Evolutionary conservation across 2,888 invertebrate genomes (phyloP), one percentile per base, ranked within the genome.

Genomic region (Phlogophora meticulosa): DNA sequence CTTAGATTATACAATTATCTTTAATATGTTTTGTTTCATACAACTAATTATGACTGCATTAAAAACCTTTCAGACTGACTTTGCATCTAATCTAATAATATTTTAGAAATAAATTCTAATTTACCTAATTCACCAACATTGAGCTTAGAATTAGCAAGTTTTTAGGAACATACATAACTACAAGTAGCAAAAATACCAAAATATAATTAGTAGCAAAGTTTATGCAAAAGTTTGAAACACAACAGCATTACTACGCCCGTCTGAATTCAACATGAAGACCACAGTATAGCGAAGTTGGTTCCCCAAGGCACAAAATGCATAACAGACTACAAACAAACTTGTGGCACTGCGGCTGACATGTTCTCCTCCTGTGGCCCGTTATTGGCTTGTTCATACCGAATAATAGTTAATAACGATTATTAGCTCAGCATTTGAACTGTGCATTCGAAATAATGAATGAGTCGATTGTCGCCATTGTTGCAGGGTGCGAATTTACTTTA

Each of bases 251-350:
- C 71, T 67, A 56, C 60, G 59, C 77, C 80, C 80, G 58, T 64
- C 80, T 80, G 72, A 71, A 72, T 71, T 62, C 56, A 58, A 63
- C 59, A 66, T 69, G 63, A 81, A 76, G 67, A 80, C 74, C 65
- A 68, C 68, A 67, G 53, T 49, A 60, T 51, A 52, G 24, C 67
- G 20, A 81, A 84, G 78, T 85, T 81, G 17, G 63, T 52, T 81
- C 83, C 85, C 83, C 64, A 70, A 78, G 84, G 85, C 71, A 68
- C 60, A 63, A 83, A 85, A 85, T 84, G 84, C 81, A 85, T 83
- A 83, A 75, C 78, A 72, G 45, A 62, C 69, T 46, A 69, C 76
- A 72, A 82, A 79, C 72, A 69, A 79, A 83, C 64, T 82, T 76
- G 80, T 67, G 49, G 61, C 36, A 49, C 55, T 78, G 76, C 51